phyloP scores from a whole-genome alignment of 2,888 invertebrate species.

The Zygogramma bicolorata region DNA sequence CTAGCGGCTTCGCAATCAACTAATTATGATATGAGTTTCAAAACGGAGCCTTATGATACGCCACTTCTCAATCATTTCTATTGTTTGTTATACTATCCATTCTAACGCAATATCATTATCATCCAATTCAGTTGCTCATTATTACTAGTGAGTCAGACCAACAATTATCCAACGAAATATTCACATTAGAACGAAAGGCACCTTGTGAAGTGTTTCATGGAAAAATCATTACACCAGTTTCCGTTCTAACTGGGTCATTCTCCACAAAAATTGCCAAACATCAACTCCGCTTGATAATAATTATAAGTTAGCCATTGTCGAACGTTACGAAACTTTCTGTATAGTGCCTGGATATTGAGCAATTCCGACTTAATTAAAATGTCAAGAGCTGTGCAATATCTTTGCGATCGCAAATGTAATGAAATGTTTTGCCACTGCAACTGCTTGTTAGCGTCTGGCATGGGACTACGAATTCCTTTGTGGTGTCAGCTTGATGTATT shows the following conservation, averaged over 20 bases:
- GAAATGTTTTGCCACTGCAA: constrained; percentile 11
- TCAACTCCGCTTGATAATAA: neutral
- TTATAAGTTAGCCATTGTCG: neutral
- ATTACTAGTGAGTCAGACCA: no score
- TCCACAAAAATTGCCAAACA: constrained; percentile 8
- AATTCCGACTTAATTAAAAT: neutral
- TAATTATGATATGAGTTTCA: no score
- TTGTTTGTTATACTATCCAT: no score
- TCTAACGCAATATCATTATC: no score
- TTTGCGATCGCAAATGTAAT: neutral
- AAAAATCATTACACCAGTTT: neutral
- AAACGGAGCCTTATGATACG: no score
- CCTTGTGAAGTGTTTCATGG: neutral
- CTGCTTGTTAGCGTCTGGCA: neutral
- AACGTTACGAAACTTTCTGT: neutral
- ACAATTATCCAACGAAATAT: no score
- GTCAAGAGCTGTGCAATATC: neutral
- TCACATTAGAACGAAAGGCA: neutral
- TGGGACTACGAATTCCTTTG: neutral
- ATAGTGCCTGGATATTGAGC: neutral
- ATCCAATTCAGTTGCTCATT: no score
- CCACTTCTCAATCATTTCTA: no score
- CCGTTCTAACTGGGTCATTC: neutral
- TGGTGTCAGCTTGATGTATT: neutral
- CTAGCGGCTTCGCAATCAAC: no score